Conservation (phyloP, 2,888 invertebrate species). For the Ochropacha duplaris region DNA sequence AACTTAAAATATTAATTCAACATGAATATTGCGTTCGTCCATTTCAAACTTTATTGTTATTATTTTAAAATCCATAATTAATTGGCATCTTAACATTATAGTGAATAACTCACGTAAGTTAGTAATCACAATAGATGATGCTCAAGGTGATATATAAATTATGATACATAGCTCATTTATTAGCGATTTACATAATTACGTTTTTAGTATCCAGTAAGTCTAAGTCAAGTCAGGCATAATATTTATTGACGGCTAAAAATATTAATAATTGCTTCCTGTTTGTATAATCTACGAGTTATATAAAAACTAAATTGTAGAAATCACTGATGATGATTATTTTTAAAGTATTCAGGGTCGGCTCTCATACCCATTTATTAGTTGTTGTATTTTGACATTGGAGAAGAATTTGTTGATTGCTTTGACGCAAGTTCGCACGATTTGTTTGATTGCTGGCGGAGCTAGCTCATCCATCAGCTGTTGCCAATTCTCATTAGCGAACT, state of each 20-base stretch:
- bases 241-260: no score
- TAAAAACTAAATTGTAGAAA: neutral
- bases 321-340: neutral
- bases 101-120: neutral
- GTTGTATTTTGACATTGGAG: slow-evolving; percentile 43
- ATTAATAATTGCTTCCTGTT: neutral
- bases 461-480: slow-evolving; percentile 75
- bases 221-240: no score
- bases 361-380: slow-evolving; percentile 54
- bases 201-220: no score
- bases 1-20: neutral
- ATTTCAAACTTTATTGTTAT: neutral
- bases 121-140: neutral
- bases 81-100: neutral
- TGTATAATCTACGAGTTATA: no score
- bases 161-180: neutral
- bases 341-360: slow-evolving; percentile 4
- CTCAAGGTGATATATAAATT: neutral
- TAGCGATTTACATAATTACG: neutral
- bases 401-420: slow-evolving; percentile 76
- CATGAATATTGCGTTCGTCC: neutral
- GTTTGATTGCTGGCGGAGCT: slow-evolving; percentile 72
- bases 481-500: slow-evolving; percentile 77
- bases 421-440: slow-evolving; percentile 65
- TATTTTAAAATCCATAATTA: neutral